These are phyloP conservation scores for Trinectes maculatus DNA, from an alignment of 2,113 vertebrate species.

Conservation along the genomic window DNA sequence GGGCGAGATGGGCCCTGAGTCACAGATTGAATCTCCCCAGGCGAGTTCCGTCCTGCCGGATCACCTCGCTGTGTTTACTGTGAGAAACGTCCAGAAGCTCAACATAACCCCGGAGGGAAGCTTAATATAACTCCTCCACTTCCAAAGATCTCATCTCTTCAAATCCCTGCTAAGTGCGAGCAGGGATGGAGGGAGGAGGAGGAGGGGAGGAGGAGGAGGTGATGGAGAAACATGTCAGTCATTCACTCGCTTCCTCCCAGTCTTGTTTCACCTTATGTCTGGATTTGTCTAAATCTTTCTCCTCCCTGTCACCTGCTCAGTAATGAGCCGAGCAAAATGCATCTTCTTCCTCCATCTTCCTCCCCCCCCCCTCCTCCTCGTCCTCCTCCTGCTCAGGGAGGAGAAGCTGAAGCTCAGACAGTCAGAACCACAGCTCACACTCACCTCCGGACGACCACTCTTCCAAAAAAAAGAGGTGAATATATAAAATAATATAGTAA, in stretches of 20 bases:
- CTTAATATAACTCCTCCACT: conserved; percentile 58
- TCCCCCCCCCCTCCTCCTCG: conserved; percentile 5
- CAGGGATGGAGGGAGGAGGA: neutral
- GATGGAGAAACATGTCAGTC: conserved; percentile 11
- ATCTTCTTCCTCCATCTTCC: conserved; percentile 9
- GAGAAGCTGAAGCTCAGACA: conserved; percentile 59
- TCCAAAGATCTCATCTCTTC: conserved; percentile 53
- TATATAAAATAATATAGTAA: conserved; percentile 12
- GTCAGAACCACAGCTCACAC: too few species aligned
- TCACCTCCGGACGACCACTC: too few species aligned
- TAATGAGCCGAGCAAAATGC: conserved; percentile 33
- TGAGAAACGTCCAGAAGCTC: conserved; percentile 52
- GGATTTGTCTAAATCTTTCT: conserved; percentile 2
- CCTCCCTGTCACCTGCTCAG: conserved; percentile 2
- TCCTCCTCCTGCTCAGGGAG: conserved; percentile 18
- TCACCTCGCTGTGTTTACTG: conserved; percentile 51
- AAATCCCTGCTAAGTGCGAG: conserved; percentile 56
- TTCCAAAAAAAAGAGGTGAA: conserved; percentile 33
- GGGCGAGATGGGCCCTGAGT: conserved; percentile 32
- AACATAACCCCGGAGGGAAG: conserved; percentile 48
- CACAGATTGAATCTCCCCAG: conserved; percentile 65
- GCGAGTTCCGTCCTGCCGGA: conserved; percentile 51
- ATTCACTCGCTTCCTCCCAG: neutral
- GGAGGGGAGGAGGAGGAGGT: neutral
- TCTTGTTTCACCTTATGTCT: too few species aligned